Conservation (phyloP, 2,888 invertebrate genomes). For the Caenorhabditis wallacei region DNA sequence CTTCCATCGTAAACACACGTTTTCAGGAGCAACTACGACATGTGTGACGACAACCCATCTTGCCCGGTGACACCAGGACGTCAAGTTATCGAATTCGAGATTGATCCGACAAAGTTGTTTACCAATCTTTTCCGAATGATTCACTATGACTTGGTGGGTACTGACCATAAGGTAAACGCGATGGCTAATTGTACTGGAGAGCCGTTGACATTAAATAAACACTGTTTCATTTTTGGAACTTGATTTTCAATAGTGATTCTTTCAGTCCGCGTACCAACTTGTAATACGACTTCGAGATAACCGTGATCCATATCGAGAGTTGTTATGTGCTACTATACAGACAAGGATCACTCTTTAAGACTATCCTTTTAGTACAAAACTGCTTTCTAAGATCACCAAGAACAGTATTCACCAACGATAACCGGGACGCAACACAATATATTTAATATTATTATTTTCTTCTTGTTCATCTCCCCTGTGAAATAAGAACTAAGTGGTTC, state of each 20-base stretch:
- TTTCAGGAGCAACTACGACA: conserved; percentile 71
- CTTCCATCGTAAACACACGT: neutral
- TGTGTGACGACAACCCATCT: conserved; percentile 76
- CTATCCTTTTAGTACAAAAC: neutral
- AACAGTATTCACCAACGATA: conserved; percentile 58
- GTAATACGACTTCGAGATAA: conserved; percentile 77
- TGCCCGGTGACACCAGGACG: conserved; percentile 74
- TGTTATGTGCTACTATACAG: conserved; percentile 78
- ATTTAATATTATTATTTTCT: conserved; percentile 19
- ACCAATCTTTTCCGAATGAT: conserved; percentile 76
- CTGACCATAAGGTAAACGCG: conserved; percentile 50
- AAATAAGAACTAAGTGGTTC: conserved; percentile 30
- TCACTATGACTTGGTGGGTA: conserved; percentile 73
- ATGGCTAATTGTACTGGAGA: conserved; percentile 35
- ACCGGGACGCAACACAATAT: conserved; percentile 51
- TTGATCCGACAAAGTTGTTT: conserved; percentile 77
- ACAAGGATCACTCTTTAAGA: conserved; percentile 70
- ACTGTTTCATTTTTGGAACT: neutral
- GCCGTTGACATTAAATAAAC: neutral
- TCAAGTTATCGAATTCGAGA: conserved; percentile 79
- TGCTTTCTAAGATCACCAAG: conserved; percentile 37
- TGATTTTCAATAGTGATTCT: neutral
- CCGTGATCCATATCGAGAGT: conserved; percentile 73
- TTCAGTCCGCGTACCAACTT: conserved; percentile 78
- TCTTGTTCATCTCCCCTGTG: conserved; percentile 24